phyloP scores from a whole-genome alignment of 2,888 invertebrate genomes.

The Sarcophaga rosellei region DNA sequence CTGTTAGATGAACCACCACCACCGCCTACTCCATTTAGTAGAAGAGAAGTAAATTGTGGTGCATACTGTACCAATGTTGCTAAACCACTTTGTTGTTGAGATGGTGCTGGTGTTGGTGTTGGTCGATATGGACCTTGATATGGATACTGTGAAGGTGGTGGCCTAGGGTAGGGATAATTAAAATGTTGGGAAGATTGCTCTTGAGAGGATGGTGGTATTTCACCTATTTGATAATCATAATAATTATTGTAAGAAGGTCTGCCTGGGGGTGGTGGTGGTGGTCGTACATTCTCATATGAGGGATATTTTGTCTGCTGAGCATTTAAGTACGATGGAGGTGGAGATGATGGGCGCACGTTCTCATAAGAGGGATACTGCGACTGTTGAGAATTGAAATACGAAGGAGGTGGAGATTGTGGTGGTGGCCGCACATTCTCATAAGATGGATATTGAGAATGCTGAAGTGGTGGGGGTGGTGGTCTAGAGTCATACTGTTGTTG shows the following conservation, averaged over 20 bases:
- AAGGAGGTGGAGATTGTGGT: conserved; percentile 44
- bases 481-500: conserved; percentile 48
- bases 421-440: not conserved
- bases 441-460: conserved; percentile 41
- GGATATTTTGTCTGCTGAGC: conserved; percentile 44
- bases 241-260: conserved; percentile 72
- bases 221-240: conserved; percentile 78
- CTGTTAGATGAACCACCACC: conserved; percentile 61
- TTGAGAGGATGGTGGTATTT: conserved; percentile 73
- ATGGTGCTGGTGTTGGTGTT: conserved; percentile 57
- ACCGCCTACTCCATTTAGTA: conserved; percentile 72
- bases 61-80: conserved; percentile 78
- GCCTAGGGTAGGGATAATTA: conserved; percentile 70
- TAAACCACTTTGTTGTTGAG: conserved; percentile 70
- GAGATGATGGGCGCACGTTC: conserved; percentile 35
- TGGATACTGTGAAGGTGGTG: conserved; percentile 58
- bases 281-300: not conserved
- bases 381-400: not conserved
- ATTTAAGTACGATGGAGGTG: conserved; percentile 2
- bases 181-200: conserved; percentile 68
- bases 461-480: conserved; percentile 62
- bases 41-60: conserved; percentile 79
- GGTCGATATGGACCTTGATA: conserved; percentile 70
- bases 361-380: conserved; percentile 40
- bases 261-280: conserved; percentile 25